Evolutionary conservation across 2,797 vertebrate species (phyloP), one percentile per base, ranked within the genome.

Genomic region (Morus bassanus): DNA sequence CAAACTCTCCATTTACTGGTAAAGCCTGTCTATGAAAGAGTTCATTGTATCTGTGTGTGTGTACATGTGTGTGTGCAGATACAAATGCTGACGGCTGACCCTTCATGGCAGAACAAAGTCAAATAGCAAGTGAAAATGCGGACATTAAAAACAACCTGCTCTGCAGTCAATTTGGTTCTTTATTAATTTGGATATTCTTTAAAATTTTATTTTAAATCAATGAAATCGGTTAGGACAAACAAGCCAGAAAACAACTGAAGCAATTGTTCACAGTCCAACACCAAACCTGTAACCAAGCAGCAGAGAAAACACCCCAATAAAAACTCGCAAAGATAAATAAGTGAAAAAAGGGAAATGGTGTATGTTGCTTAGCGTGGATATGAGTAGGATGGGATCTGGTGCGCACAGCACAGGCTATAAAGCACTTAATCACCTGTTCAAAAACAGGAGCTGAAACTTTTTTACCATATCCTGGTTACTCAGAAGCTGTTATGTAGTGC

Each of bases 201-300:
- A 1, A 19, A 18, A 16, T 39, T 59, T 37, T 37, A 46, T 78
- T 85, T 86, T 91, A 33, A 64, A 74, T 61, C 37, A 85, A 33
- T 59, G 39, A 64, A 28, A 63, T 77, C 11, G 45, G 22, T 78
- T 72, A 87, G 70, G 30, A 31, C 86, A 80, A 94, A 78, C 6
- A 64, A 76, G 41, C 28, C 64, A 76, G 61, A 65, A 93, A 75
- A 2, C 27, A 95, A 31, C 3, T 25, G 21, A 30, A 63, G 56
- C 41, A 88, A 37, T 77, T 88, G 88, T 53, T 89, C 50, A 59
- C 43, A 68, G 57, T 54, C 82, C 53, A 85, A 54, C 77, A 89
- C 25, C 25, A 88, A 94, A 84, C n/a, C 65, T n/a, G 64, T 93
- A 89, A 91, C 81, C 45, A 93, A 88, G 81, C 57, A 94, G 84